Evolutionary conservation across 1,140 invertebrate species (phyloP).

Genomic region (Apis dorsata): DNA sequence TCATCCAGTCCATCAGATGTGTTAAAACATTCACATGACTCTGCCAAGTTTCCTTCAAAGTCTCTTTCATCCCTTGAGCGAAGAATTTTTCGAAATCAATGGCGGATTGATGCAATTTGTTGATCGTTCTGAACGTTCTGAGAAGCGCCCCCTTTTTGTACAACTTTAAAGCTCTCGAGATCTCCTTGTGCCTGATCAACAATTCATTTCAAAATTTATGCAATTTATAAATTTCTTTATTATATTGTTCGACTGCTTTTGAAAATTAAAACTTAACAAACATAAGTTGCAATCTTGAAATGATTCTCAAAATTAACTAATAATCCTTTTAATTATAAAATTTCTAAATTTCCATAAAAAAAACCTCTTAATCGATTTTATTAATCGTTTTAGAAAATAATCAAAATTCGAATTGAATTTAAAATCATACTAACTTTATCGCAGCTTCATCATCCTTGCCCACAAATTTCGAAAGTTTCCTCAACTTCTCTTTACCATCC

Average conservation of each 20-base stretch:
- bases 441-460: not conserved
- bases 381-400: too few relatives aligned
- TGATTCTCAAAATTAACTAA: too few relatives aligned
- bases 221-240: not conserved
- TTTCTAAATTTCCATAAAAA: not conserved
- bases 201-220: not conserved
- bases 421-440: conserved; percentile 22
- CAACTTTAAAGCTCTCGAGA: conserved; percentile 30
- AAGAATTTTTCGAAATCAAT: conserved; percentile 37
- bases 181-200: conserved; percentile 23
- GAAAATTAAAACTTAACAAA: too few relatives aligned
- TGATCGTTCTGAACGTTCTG: conserved; percentile 26
- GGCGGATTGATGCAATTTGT: conserved; percentile 35
- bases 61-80: conserved; percentile 28
- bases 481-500: conserved; percentile 33
- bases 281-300: too few relatives aligned
- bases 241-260: too few relatives aligned
- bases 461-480: not conserved
- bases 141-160: conserved; percentile 44
- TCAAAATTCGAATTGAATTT: not conserved
- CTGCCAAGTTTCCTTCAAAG: conserved; percentile 41
- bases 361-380: too few relatives aligned
- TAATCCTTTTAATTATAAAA: not conserved
- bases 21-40: conserved; percentile 22
- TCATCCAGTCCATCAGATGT: conserved; percentile 39